phyloP scores from a whole-genome alignment of 2,888 invertebrate genomes.

The Congeria kusceri region DNA sequence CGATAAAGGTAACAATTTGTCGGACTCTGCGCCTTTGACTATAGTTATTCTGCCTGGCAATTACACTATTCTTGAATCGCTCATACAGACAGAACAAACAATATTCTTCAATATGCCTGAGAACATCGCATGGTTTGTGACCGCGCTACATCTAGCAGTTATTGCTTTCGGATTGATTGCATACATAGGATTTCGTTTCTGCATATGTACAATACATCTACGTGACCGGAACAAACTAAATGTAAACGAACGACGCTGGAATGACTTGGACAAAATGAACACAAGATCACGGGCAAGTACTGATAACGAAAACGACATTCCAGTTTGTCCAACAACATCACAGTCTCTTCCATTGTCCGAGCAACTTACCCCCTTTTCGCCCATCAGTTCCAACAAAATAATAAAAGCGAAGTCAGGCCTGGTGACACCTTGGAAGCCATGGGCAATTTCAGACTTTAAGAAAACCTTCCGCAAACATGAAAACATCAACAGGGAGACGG shows the following conservation, averaged over 20 bases:
- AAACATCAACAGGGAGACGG: too few relatives aligned
- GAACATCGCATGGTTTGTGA: slow-evolving; percentile 41
- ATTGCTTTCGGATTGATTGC: slow-evolving; percentile 1
- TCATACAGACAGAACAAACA: slow-evolving; percentile 3
- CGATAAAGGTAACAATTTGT: slow-evolving; percentile 14
- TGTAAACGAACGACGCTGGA: too few relatives aligned
- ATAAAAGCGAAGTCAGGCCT: too few relatives aligned
- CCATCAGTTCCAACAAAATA: too few relatives aligned
- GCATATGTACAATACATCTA: slow-evolving; percentile 13
- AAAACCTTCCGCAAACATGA: not conserved
- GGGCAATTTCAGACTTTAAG: slow-evolving; percentile 38
- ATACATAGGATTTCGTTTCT: slow-evolving; percentile 21
- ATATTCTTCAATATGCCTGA: slow-evolving; percentile 40
- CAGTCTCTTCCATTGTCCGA: too few relatives aligned
- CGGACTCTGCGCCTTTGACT: slow-evolving; percentile 38
- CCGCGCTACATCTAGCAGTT: slow-evolving; percentile 28
- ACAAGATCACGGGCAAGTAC: too few relatives aligned
- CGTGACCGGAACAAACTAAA: too few relatives aligned
- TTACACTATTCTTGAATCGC: slow-evolving; percentile 29
- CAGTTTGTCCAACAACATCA: too few relatives aligned
- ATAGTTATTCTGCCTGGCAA: slow-evolving; percentile 37
- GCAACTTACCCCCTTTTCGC: too few relatives aligned
- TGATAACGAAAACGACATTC: too few relatives aligned
- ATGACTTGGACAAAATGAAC: too few relatives aligned
- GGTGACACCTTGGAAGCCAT: slow-evolving; percentile 30